phyloP scores from a whole-genome alignment of 2,888 invertebrate species.

The Pollenia griseotomentosa region DNA sequence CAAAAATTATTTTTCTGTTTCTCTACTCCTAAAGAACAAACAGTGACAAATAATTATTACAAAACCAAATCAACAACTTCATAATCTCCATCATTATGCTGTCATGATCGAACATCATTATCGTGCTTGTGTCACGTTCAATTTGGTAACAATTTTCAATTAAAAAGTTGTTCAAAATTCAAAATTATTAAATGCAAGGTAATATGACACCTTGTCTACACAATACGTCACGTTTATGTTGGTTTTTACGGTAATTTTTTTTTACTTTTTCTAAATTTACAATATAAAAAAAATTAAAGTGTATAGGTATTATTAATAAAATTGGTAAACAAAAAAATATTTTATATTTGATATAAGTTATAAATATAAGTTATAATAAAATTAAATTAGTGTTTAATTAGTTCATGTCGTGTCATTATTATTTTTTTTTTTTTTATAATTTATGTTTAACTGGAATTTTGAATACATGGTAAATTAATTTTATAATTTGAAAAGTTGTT shows the following conservation, averaged over 20 bases:
- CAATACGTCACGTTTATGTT: constrained; percentile 50
- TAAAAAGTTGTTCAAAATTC: neutral
- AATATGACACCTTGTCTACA: constrained; percentile 49
- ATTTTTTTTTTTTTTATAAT: constrained; percentile 12
- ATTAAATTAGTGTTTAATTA: constrained; percentile 25
- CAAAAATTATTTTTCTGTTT: neutral
- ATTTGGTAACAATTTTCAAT: constrained; percentile 39
- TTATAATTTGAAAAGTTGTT: neutral
- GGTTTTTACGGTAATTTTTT: constrained; percentile 14
- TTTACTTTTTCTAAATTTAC: constrained; percentile 19
- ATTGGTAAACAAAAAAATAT: neutral
- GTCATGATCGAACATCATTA: constrained; percentile 16
- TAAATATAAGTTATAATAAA: no score
- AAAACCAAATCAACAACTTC: constrained; percentile 18
- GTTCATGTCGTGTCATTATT: constrained; percentile 4
- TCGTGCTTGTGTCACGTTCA: constrained; percentile 37
- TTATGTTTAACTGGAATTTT: constrained; percentile 20
- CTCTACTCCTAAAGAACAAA: neutral
- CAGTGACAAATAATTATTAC: constrained; percentile 6
- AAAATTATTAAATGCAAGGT: constrained; percentile 37
- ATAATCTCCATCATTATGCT: neutral
- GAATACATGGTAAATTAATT: constrained; percentile 21
- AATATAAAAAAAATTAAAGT: neutral
- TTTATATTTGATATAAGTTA: neutral
- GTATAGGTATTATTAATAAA: constrained; percentile 7